Evolutionary conservation across 2,888 invertebrate genomes (phyloP).

Genomic region (Leptopilina myrica): DNA sequence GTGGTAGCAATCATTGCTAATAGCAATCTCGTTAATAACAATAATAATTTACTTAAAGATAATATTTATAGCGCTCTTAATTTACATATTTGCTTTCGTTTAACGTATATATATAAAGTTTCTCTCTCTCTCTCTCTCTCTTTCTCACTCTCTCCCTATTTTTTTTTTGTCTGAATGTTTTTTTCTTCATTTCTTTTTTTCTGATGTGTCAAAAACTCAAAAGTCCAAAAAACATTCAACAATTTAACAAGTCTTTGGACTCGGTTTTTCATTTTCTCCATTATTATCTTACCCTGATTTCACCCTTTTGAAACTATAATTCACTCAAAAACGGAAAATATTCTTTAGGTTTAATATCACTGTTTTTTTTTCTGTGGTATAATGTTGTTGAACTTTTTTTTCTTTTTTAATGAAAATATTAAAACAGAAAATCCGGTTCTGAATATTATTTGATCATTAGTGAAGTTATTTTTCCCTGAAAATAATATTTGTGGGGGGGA

Average conservation of each 20-base stretch:
- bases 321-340: slow-evolving; percentile 17
- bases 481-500: neutral
- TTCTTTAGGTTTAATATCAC: slow-evolving; percentile 42
- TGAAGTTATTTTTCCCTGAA: slow-evolving; percentile 5
- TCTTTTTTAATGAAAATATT: slow-evolving; percentile 4
- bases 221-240: slow-evolving; percentile 74
- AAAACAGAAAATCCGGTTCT: slow-evolving; percentile 15
- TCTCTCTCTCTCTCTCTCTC: slow-evolving; percentile 26
- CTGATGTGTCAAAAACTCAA: slow-evolving; percentile 53
- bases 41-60: slow-evolving; percentile 67
- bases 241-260: slow-evolving; percentile 74
- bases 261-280: slow-evolving; percentile 28
- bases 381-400: slow-evolving; percentile 41
- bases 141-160: neutral
- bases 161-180: slow-evolving; percentile 43
- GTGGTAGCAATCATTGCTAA: slow-evolving; percentile 28
- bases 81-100: slow-evolving; percentile 68
- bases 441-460: slow-evolving; percentile 1
- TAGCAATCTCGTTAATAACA: slow-evolving; percentile 64
- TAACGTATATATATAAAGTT: slow-evolving; percentile 57
- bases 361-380: slow-evolving; percentile 44
- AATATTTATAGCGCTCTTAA: slow-evolving; percentile 71
- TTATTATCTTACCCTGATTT: slow-evolving; percentile 42
- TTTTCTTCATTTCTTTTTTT: too few relatives aligned
- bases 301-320: slow-evolving; percentile 19